These are phyloP conservation scores for Nematolebias whitei DNA, from an alignment of 2,113 vertebrate species.

Conservation along the genomic window DNA sequence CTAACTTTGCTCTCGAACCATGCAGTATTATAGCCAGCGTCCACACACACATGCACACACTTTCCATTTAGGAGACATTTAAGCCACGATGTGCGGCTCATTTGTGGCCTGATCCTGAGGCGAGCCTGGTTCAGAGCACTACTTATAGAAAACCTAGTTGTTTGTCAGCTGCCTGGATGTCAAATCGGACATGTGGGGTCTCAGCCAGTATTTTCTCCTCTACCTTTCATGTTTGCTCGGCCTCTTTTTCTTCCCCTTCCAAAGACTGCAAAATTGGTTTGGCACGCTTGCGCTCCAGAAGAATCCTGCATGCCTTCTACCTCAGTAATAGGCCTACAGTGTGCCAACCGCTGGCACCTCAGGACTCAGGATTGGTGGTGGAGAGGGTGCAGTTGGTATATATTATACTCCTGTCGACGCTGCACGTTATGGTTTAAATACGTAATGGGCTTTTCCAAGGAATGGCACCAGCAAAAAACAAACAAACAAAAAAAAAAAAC, in stretches of 20 bases:
- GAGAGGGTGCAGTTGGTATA: constrained; percentile 47
- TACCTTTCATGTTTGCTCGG: constrained; percentile 66
- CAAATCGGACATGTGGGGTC: constrained; percentile 65
- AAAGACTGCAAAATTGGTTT: constrained; percentile 76
- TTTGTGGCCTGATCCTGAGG: constrained; percentile 71
- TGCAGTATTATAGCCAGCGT: constrained; percentile 29
- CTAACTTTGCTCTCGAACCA: constrained; percentile 42
- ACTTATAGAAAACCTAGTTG: constrained; percentile 73
- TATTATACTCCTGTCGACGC: constrained; percentile 58
- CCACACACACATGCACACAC: constrained; percentile 28
- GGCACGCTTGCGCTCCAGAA: constrained; percentile 65
- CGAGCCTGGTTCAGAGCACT: constrained; percentile 63
- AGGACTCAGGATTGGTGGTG: constrained; percentile 44
- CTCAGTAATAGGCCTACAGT: constrained; percentile 60
- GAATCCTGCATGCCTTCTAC: constrained; percentile 63
- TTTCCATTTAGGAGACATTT: constrained; percentile 59
- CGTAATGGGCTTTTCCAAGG: constrained; percentile 29
- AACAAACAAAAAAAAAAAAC: too few relatives aligned
- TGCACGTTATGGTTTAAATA: constrained; percentile 46
- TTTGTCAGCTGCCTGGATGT: constrained; percentile 74
- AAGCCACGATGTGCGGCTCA: constrained; percentile 66
- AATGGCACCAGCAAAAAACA: constrained; percentile 8
- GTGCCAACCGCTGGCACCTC: constrained; percentile 66
- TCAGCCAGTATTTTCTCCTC: constrained; percentile 66
- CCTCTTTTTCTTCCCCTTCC: constrained; percentile 36